Evolutionary conservation across 2,888 invertebrate species (phyloP), one percentile per base, ranked within the genome.

Genomic region (Drosophila quinaria): DNA sequence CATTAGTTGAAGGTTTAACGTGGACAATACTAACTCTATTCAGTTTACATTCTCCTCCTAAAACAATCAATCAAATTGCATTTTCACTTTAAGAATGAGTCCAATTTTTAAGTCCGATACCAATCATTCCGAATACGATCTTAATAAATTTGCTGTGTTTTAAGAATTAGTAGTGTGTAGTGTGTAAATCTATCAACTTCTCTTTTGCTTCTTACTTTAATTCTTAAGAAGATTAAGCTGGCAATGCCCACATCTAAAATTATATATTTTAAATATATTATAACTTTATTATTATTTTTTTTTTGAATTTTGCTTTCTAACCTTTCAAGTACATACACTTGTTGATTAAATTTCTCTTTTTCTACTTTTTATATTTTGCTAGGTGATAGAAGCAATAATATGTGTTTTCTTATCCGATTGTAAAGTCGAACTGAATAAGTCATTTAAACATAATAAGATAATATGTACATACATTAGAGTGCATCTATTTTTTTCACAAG

Each of bases 11-110:
- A 19, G 29, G 42, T 33, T 10, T 31, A n/a, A n/a, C 4, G 31
- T 31, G 54, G 41, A 54, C 4, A 42, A 31, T 54, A 29, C 11
- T 4, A n/a, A 31, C 25, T 15, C 2, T 0, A 0, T 3, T 1
- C 1, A 31, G 17, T 42, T 42, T 11, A 11, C 17, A 49, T 19
- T 33, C 17, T 31, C 13, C 17, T 8, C 17, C 13, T 19, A 13
- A 49, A 13, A 17, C 49, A 49, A 49, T 49, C 15, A 49, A 33
- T 17, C 13, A 8, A 8, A 33, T 49, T 11, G 19, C 9, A n/a
- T 50, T 31, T 49, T 50, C 13, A 8, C 49, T 22, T 42, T 56
- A 56, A 25, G 35, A 35, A 13, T 56, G 56, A 35, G 15, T 9
- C 22, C 22, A 46, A 22, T 33, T 44, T 35, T 44, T 15, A 19